Evolutionary conservation across 2,888 invertebrate species (phyloP), one percentile per base, ranked within the genome.

Genomic region (Gastrophysa polygoni): DNA sequence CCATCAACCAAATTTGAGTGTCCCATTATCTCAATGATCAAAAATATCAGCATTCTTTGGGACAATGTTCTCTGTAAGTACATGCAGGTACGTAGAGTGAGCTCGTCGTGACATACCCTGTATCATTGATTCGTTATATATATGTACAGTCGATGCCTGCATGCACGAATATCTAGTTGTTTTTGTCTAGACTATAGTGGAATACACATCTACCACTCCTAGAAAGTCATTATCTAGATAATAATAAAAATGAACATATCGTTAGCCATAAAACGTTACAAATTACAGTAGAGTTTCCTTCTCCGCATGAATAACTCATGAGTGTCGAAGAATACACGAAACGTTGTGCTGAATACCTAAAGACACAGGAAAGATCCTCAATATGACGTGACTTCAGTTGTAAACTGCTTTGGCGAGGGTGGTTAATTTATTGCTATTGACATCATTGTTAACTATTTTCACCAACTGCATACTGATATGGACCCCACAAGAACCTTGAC

Each of bases 371-470:
- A 77, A 75, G 73, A 73, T 76, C 73, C 72, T 72, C 76, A 74
- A 75, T 77, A 75, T 38, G 38, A 73, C 71, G 67, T 71, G 71
- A 75, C 74, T 68, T 66, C 38, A 60, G 64, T 61, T 67, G 65
- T 62, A 68, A 64, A 67, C 66, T 64, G 49, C 62, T 61, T 16
- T 47, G 67, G 73, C 67, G 78, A 78, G 78, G 78, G 78, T 79
- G 76, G 77, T 73, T 79, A 80, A 80, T 81, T 80, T 81, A 81
- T 80, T 78, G 76, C 77, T 78, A 79, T 78, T 79, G 79, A 75
- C 75, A 76, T 75, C 74, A 81, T 81, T 80, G 81, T 80, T 80
- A 81, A 80, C 80, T 75, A 77, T 76, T 71, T 69, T 63, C 74
- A 71, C 72, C 72, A 68, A 68, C 66, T 69, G 80, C 73, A 81